Conservation (phyloP, 2,888 invertebrate genomes). For the Colostygia pectinataria region DNA sequence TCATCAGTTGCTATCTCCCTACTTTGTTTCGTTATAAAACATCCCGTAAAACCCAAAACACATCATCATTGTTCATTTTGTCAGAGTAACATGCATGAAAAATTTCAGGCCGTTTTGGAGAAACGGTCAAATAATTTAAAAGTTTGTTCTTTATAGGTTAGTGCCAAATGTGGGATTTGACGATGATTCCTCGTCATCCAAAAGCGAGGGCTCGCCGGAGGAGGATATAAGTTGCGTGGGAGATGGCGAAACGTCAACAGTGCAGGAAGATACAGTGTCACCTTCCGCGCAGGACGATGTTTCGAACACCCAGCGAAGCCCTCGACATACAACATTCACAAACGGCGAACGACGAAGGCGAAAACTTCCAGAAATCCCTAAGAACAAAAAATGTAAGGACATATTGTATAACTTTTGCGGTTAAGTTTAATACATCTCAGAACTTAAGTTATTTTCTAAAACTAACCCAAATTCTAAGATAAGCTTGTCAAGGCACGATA, state of each 20-base stretch:
- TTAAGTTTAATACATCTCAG: too few species aligned
- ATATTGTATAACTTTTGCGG: too few species aligned
- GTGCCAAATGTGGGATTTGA: constrained; percentile 93
- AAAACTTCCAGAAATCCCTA: constrained; percentile 94
- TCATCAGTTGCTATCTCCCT: too few species aligned
- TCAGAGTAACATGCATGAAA: too few species aligned
- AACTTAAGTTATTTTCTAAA: too few species aligned
- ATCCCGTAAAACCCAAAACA: too few species aligned
- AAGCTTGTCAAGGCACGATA: too few species aligned
- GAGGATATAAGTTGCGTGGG: constrained; percentile 84
- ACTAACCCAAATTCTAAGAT: too few species aligned
- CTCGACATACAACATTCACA: constrained; percentile 64
- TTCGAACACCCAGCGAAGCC: constrained; percentile 59
- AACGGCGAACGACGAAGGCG: constrained; percentile 87
- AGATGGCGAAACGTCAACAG: constrained; percentile 68
- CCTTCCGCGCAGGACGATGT: constrained; percentile 58
- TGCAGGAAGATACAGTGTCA: constrained; percentile 47
- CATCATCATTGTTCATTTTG: too few species aligned
- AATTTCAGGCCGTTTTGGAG: too few species aligned
- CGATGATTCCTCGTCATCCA: constrained; percentile 91
- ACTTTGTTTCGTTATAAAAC: too few species aligned
- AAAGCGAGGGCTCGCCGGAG: constrained; percentile 87
- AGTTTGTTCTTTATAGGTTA: constrained; percentile 81
- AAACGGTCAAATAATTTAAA: too few species aligned
- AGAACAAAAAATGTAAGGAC: constrained; percentile 94